Conservation (phyloP, 2,888 invertebrate species). For the Trisateles emortualis region DNA sequence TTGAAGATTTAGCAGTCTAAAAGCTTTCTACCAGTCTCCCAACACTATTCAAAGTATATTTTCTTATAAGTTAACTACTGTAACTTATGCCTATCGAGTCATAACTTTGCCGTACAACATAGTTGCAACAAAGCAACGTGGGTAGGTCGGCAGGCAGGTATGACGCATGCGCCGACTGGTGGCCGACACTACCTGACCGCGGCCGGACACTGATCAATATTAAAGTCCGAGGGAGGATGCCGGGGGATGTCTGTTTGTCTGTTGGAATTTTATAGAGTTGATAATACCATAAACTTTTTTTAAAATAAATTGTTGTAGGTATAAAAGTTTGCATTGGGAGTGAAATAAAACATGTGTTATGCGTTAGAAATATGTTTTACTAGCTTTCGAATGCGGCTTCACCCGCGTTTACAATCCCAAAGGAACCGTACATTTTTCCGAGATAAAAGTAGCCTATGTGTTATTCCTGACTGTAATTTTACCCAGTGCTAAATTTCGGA, state of each 20-base stretch:
- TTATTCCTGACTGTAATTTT: too few species aligned
- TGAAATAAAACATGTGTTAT: too few species aligned
- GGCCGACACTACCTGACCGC: constrained; percentile 86
- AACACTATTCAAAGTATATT: too few species aligned
- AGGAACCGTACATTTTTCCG: too few species aligned
- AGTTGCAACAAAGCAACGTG: constrained; percentile 48
- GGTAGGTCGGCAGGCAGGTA: constrained; percentile 35
- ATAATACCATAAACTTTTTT: constrained; percentile 43
- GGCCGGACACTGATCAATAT: constrained; percentile 87
- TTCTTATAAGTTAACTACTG: not conserved
- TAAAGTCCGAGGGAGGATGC: constrained; percentile 87
- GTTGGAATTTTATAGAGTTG: constrained; percentile 68
- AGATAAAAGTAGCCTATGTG: too few species aligned
- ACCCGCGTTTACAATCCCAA: too few species aligned
- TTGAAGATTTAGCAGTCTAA: too few species aligned
- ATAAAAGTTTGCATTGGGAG: too few species aligned
- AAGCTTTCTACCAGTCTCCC: too few species aligned
- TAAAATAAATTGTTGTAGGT: not conserved
- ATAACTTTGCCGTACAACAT: constrained; percentile 18
- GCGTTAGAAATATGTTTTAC: too few species aligned
- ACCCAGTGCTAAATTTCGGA: too few species aligned
- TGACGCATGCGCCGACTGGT: constrained; percentile 77
- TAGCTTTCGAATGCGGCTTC: too few species aligned
- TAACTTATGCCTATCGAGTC: not conserved
- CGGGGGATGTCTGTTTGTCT: constrained; percentile 86